Base-by-base conservation (phyloP, 2,113 vertebrate genomes). In the Dipodomys spectabilis region DNA sequence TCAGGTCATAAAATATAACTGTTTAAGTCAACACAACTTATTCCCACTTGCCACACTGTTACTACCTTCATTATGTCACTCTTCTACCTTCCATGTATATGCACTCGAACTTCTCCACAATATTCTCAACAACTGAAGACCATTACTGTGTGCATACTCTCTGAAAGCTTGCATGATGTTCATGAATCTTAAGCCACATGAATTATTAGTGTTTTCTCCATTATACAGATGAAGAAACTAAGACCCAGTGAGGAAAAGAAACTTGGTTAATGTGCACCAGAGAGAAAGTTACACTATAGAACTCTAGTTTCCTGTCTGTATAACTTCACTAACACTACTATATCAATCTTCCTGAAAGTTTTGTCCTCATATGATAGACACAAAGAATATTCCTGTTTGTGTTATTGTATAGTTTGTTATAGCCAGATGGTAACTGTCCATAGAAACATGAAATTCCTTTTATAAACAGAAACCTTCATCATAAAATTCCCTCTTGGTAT, bases 381-480 rank as follows among this genome's bases (percentile, higher is more conserved):
- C 27, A 77, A 84, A 64, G 35, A 85, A 27, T 27, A 0, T 8
- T 86, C 12, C 10, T 49, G 10, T 49, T 89, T 82, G 64, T 60
- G 45, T 67, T 88, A 86, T 74, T 93, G 22, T 82, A 27, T 39
- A 90, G n/a, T 71, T 91, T 86, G 53, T 86, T 90, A 71, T 27
- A 79, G 90, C 30, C 39, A 86, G 57, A 80, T 88, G 44, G 71
- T 64, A 32, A 73, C 8, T 91, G 45, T 81, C 45, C 39, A 92
- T 8, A 86, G 62, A 95, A 25, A 18, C 49, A 94, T 64, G 83
- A 90, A 95, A 73, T 22, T 44, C 9, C 68, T 96, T 88, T 69
- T 44, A 73, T 86, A 93, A 94, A 85, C 45, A 65, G 60, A 94
- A 95, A 32, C 9, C 12, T 86, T 82, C 35, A 86, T 91, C 77